Conservation (phyloP, 1,140 invertebrate species). For the Musca domestica region DNA sequence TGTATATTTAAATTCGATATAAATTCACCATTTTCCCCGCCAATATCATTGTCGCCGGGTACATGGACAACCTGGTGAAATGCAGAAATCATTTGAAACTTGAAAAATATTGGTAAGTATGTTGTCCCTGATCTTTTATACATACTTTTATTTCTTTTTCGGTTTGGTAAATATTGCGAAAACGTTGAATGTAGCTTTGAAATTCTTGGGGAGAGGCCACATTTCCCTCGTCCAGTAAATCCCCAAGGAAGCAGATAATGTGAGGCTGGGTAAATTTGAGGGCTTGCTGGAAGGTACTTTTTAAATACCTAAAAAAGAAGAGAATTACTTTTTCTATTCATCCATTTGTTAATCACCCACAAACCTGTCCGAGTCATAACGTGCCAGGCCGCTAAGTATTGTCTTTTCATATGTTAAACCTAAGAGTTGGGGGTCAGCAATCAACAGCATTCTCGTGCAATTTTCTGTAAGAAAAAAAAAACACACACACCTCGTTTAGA, state of each 20-base stretch:
- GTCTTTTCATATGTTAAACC: conserved; percentile 60
- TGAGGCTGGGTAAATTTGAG: conserved; percentile 74
- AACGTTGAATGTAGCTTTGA: conserved; percentile 66
- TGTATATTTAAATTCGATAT: conserved; percentile 70
- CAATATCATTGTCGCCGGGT: conserved; percentile 94
- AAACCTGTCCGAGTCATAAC: conserved; percentile 42
- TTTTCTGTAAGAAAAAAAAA: conserved; percentile 42
- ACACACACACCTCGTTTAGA: not conserved
- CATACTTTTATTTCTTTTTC: conserved; percentile 57
- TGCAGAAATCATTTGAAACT: conserved; percentile 58
- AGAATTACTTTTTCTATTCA: not conserved
- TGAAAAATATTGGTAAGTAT: too few species aligned
- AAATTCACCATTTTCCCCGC: conserved; percentile 77
- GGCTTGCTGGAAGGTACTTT: conserved; percentile 73
- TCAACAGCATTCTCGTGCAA: conserved; percentile 73
- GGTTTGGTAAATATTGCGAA: conserved; percentile 68
- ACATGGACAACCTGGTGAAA: conserved; percentile 69
- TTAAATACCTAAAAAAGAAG: conserved; percentile 70
- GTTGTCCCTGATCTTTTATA: too few species aligned
- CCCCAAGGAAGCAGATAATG: conserved; percentile 85
- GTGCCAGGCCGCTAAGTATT: conserved; percentile 43
- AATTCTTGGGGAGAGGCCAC: conserved; percentile 69
- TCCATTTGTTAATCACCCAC: not conserved
- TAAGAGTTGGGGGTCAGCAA: conserved; percentile 91
- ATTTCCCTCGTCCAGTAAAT: conserved; percentile 90